Evolutionary conservation across 2,113 vertebrate genomes (phyloP).

Genomic region (Ciconia stormi): DNA sequence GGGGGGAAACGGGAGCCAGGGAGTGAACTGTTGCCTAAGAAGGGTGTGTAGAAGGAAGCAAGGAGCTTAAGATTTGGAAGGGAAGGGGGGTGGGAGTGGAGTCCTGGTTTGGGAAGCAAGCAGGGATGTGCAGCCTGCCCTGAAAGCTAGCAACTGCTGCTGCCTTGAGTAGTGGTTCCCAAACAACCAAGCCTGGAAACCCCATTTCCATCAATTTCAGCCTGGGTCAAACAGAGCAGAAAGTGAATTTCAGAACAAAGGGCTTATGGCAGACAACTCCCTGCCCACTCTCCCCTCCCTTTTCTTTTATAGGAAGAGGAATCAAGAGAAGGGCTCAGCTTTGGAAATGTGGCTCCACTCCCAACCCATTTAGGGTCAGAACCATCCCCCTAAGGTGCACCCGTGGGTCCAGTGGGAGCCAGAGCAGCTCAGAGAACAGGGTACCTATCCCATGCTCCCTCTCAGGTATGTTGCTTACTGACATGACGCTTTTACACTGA

Average conservation of each 20-base stretch:
- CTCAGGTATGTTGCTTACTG: neutral
- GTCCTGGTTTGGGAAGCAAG: neutral
- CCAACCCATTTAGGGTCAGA: neutral
- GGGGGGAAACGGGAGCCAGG: neutral
- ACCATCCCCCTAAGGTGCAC: neutral
- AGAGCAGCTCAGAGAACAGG: neutral
- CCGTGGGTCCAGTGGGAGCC: neutral
- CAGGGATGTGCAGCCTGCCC: neutral
- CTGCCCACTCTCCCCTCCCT: neutral
- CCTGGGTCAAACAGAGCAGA: neutral
- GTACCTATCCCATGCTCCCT: neutral
- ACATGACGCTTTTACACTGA: neutral
- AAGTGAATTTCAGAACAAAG: neutral
- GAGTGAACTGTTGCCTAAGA: neutral
- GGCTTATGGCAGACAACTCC: neutral
- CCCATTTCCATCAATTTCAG: neutral
- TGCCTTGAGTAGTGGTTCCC: neutral
- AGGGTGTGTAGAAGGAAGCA: neutral
- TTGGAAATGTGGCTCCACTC: neutral
- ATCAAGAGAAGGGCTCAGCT: neutral
- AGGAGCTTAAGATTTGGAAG: neutral
- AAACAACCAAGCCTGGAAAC: neutral
- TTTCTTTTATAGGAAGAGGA: neutral
- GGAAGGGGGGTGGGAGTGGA: neutral
- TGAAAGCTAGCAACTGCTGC: neutral